Percentiles rank a stretch among this genome's conserved stretches.
Evolutionary conservation across 2,113 vertebrate genomes (phyloP).

Genomic region (Numida meleagris): DNA sequence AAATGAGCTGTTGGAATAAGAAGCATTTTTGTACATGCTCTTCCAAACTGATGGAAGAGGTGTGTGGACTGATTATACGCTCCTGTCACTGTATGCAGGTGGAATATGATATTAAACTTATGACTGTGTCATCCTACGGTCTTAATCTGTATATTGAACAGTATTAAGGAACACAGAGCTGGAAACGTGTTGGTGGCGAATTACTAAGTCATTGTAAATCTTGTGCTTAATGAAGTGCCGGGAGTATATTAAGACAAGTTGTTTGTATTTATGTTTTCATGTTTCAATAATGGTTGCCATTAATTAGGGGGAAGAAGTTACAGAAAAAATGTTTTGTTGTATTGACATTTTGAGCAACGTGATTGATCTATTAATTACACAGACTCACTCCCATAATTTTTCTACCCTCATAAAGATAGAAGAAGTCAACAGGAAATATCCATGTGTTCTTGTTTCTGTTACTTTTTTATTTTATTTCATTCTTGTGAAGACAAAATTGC

Average conservation of each 20-base stretch:
- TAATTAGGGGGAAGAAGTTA: not conserved
- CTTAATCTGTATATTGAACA: not conserved
- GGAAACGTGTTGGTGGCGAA: not conserved
- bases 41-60: not conserved
- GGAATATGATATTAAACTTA: not conserved
- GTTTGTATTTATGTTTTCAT: not conserved
- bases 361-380: not conserved
- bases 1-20: not conserved
- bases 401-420: not conserved
- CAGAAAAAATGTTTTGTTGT: not conserved
- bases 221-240: not conserved
- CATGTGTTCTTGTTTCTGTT: not conserved
- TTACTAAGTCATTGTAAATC: not conserved
- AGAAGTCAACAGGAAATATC: not conserved
- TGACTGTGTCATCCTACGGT: not conserved
- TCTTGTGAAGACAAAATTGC: not conserved
- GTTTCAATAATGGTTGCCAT: not conserved
- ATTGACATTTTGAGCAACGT: not conserved
- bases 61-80: not conserved
- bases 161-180: not conserved
- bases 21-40: not conserved
- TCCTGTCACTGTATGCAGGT: not conserved
- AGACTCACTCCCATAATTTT: not conserved
- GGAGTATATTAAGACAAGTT: not conserved
- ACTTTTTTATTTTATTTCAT: not conserved